Percentiles rank a stretch among this genome's conserved stretches.
Evolutionary conservation across 2,888 invertebrate genomes (phyloP).

Genomic region (Sphinx pinastri): DNA sequence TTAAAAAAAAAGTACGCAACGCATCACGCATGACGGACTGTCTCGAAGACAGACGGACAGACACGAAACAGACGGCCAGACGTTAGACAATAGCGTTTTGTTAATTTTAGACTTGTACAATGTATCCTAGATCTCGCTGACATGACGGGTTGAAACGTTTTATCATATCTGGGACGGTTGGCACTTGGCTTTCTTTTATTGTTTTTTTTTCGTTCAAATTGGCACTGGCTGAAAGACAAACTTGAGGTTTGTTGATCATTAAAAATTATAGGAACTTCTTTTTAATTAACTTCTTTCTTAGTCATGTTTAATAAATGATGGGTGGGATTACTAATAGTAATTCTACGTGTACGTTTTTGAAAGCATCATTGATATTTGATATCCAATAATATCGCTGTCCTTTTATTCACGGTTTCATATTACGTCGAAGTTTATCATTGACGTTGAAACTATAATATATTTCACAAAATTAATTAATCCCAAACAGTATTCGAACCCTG

Average conservation of each 20-base stretch:
- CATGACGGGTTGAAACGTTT: conserved; percentile 8
- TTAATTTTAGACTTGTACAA: conserved; percentile 21
- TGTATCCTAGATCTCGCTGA: conserved; percentile 13
- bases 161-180: conserved; percentile 16
- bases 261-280: not conserved
- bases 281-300: too few relatives aligned
- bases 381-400: too few relatives aligned
- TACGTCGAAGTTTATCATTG: too few relatives aligned
- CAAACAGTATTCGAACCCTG: conserved; percentile 9
- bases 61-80: conserved; percentile 10
- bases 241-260: not conserved
- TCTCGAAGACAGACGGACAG: conserved; percentile 2
- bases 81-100: conserved; percentile 19
- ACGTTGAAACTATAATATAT: not conserved
- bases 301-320: too few relatives aligned
- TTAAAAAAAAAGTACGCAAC: not conserved
- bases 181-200: not conserved
- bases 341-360: too few relatives aligned
- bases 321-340: too few relatives aligned
- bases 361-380: too few relatives aligned
- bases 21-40: not conserved
- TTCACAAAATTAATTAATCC: conserved; percentile 8
- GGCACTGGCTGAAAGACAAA: conserved; percentile 1
- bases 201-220: not conserved
- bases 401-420: too few relatives aligned